Conservation (phyloP, 2,888 invertebrate genomes). For the Eupithecia centaureata region DNA sequence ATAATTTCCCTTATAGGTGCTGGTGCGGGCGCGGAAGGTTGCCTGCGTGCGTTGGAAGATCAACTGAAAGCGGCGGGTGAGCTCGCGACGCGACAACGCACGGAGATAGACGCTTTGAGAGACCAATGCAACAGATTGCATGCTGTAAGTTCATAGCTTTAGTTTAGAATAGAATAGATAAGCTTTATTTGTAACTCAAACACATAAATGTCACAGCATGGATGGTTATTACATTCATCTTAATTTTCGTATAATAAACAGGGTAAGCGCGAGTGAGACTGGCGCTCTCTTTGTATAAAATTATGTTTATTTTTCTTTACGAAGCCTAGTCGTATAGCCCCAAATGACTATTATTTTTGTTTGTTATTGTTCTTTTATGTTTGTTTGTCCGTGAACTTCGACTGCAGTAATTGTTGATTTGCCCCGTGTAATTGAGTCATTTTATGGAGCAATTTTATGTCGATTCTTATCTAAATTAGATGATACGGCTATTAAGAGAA, state of each 20-base stretch:
- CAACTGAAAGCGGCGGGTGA: slow-evolving; percentile 90
- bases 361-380: neutral
- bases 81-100: slow-evolving; percentile 89
- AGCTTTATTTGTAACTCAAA: too few relatives aligned
- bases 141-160: slow-evolving; percentile 68
- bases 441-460: neutral
- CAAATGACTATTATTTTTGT: neutral
- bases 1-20: slow-evolving; percentile 54
- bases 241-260: too few relatives aligned
- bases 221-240: too few relatives aligned
- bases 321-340: too few relatives aligned
- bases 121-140: slow-evolving; percentile 88
- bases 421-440: slow-evolving; percentile 1
- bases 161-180: too few relatives aligned
- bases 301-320: neutral
- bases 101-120: slow-evolving; percentile 89
- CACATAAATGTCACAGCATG: too few relatives aligned
- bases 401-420: neutral
- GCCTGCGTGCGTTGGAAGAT: slow-evolving; percentile 89
- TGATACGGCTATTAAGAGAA: slow-evolving; percentile 1
- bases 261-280: neutral
- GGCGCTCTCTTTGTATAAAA: neutral
- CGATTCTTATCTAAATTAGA: neutral
- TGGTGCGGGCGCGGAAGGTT: slow-evolving; percentile 86
- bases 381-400: neutral